Base-by-base conservation (phyloP, 2,113 vertebrate genomes). In the Oncorhynchus clarkii region DNA sequence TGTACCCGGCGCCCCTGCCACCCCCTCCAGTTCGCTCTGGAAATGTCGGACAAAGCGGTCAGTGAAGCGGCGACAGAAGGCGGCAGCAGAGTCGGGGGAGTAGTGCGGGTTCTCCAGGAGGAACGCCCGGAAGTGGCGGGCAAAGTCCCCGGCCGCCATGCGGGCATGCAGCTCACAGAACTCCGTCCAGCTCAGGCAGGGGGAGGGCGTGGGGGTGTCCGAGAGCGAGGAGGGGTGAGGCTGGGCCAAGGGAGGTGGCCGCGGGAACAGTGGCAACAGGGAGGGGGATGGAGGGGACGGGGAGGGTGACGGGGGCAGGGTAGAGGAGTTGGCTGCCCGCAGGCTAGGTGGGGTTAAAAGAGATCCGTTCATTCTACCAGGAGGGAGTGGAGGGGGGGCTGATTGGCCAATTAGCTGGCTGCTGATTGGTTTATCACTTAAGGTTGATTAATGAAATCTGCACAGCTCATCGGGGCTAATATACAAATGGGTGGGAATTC, bases 131-230 rank as follows among this genome's bases (percentile, higher is more conserved):
- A 95, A 96, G 70, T 96, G 95, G 1, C 93, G 94, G 1, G 96
- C 96, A 71, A 97, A 97, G 87, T 97, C 96, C 0, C 94, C 92
- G 1, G 96, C 96, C 0, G 96, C 96, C 0, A 95, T 93, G 0
- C 95, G 93, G n/a, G 96, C 96, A 0, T 97, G 96, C 26, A 95
- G 94, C 92, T 97, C 96, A 31, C 96, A 97, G 93, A 97, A 97
- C 87, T 97, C 96, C 73, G 94, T 94, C 96, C 96, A 97, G 86
- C 95, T 95, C 3, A 95, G 93, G 31, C 95, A 95, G 2, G 95
- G 95, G 1, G 94, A 90, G 0, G 93, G 93, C 0, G 93, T 94
- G 20, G 93, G 94, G 0, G 93, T 93, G 79, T 94, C 92, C 0
- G 93, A 93, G 66, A 93, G 85, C 0, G 93, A 92, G 14, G 92